Evolutionary conservation across 1,140 invertebrate species (phyloP).

Genomic region (Drosophila bocki): DNA sequence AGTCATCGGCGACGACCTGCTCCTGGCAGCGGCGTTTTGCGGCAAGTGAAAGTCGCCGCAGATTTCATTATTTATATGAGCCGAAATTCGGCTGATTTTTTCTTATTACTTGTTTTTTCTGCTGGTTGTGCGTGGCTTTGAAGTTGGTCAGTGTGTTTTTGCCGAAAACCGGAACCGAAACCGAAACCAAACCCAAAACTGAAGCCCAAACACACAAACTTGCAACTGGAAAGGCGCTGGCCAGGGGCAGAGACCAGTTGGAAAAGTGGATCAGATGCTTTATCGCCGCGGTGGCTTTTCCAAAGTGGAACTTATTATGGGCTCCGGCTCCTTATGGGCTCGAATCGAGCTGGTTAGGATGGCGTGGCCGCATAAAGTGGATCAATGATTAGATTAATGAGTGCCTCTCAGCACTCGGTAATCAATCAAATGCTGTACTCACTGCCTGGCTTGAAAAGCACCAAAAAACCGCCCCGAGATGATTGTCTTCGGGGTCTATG

Average conservation of each 20-base stretch:
- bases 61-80: conserved; percentile 60
- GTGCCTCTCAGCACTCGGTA: conserved; percentile 76
- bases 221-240: conserved; percentile 24
- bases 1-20: conserved; percentile 22
- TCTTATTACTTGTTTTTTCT: conserved; percentile 6
- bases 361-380: conserved; percentile 66
- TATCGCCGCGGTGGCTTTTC: conserved; percentile 53
- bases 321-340: conserved; percentile 4
- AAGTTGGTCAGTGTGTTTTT: conserved; percentile 65
- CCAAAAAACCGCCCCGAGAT: conserved; percentile 27
- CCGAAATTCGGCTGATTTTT: conserved; percentile 13
- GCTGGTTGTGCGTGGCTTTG: conserved; percentile 16
- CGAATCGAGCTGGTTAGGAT: conserved; percentile 18
- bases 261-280: conserved; percentile 74
- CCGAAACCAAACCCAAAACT: conserved; percentile 23
- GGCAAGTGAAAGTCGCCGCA: conserved; percentile 50
- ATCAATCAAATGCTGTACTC: conserved; percentile 72
- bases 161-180: conserved; percentile 47
- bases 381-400: conserved; percentile 83
- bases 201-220: conserved; percentile 37
- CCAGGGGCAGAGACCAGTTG: conserved; percentile 38
- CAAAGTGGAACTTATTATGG: conserved; percentile 12
- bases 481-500: conserved; percentile 56
- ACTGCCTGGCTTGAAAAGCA: conserved; percentile 14
- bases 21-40: conserved; percentile 22